Conservation (phyloP, 2,113 vertebrate genomes). For the Chelonoidis abingdonii region DNA sequence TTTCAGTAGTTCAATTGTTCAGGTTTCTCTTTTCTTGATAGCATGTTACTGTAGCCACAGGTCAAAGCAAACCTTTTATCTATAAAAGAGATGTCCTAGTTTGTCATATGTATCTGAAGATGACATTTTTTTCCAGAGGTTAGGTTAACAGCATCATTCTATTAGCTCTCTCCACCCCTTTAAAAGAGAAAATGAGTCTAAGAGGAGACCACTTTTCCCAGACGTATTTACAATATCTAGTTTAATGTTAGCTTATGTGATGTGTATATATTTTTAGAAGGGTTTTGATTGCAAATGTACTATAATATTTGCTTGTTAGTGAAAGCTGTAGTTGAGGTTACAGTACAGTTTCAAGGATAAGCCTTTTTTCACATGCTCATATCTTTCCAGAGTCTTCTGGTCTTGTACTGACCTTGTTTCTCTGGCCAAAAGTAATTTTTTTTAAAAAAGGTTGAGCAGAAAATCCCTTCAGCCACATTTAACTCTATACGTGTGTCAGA, state of each 20-base stretch:
- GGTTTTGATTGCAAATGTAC: not conserved
- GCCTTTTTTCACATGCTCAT: not conserved
- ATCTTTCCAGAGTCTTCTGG: not conserved
- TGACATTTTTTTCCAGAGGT: not conserved
- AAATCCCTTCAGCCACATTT: constrained; percentile 4
- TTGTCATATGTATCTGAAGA: not conserved
- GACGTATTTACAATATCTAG: not conserved
- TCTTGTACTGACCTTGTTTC: not conserved
- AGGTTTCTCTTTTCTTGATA: not conserved
- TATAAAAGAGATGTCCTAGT: not conserved
- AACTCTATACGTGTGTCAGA: not conserved
- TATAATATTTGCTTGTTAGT: not conserved
- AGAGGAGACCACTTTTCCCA: not conserved
- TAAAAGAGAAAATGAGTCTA: not conserved
- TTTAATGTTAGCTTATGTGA: not conserved
- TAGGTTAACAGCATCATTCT: not conserved
- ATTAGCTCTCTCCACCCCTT: not conserved
- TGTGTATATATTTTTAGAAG: not conserved
- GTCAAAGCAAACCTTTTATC: not conserved
- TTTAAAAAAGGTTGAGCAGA: not conserved
- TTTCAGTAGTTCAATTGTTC: constrained; percentile 23
- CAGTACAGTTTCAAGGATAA: not conserved
- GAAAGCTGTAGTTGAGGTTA: not conserved
- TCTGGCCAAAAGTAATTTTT: not conserved
- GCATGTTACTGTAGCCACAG: not conserved